Evolutionary conservation across 2,797 vertebrate genomes (phyloP).

Genomic region (Spheniscus humboldti): DNA sequence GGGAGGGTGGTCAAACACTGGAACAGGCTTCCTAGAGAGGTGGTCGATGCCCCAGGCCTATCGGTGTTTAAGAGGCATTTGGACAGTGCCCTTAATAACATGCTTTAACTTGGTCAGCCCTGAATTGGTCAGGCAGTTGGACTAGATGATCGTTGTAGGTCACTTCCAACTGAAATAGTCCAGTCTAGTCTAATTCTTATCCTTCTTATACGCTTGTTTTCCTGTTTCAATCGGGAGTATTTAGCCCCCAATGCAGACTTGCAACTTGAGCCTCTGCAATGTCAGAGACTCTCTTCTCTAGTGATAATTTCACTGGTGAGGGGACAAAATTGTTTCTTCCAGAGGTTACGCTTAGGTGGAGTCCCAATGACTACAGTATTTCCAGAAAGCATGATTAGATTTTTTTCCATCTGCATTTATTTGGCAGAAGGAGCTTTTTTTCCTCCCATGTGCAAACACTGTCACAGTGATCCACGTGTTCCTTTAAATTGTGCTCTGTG

Average conservation of each 20-base stretch:
- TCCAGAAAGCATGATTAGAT: background rate
- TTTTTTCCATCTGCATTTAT: background rate
- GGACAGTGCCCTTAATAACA: background rate
- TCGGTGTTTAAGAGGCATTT: background rate
- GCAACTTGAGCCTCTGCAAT: background rate
- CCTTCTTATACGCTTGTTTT: background rate
- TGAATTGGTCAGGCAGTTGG: background rate
- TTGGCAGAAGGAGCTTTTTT: background rate
- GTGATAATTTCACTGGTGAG: background rate
- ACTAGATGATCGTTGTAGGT: background rate
- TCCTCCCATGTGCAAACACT: background rate
- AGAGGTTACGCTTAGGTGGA: background rate
- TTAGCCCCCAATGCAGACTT: background rate
- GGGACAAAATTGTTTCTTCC: background rate
- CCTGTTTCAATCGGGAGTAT: background rate
- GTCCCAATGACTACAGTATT: background rate
- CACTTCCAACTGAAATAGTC: background rate
- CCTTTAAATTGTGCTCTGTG: background rate
- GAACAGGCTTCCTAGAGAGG: background rate
- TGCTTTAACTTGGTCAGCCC: background rate
- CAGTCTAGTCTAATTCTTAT: background rate
- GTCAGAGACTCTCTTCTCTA: background rate
- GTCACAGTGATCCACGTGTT: background rate
- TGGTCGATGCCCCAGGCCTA: fast-evolving
- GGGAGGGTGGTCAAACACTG: background rate